Evolutionary conservation across 1,140 invertebrate species (phyloP).

Genomic region (Drosophila albomicans): DNA sequence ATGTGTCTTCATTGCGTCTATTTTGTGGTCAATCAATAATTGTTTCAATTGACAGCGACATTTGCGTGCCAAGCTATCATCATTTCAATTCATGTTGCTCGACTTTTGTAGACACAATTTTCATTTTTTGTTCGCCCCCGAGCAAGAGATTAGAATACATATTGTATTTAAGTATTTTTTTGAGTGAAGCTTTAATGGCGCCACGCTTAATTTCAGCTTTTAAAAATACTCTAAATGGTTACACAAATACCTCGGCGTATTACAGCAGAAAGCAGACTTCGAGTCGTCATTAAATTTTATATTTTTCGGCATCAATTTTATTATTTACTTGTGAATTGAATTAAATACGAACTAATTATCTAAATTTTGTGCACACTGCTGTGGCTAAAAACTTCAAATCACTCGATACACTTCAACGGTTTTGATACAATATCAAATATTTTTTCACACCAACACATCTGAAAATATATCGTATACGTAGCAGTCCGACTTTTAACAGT

Average conservation of each 20-base stretch:
- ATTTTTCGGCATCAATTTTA: constrained; percentile 35
- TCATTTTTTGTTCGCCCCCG: background rate
- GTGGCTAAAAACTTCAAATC: constrained; percentile 20
- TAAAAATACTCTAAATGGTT: constrained; percentile 35
- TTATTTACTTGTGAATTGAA: constrained; percentile 64
- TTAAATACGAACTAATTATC: constrained; percentile 78
- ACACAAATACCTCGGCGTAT: constrained; percentile 22
- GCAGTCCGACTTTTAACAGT: constrained; percentile 12
- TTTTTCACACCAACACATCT: constrained; percentile 20
- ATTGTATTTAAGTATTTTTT: background rate
- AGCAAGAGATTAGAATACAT: background rate
- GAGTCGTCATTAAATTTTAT: constrained; percentile 1
- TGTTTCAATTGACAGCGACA: constrained; percentile 44
- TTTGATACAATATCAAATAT: background rate
- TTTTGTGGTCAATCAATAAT: constrained; percentile 29
- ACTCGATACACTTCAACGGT: constrained; percentile 12
- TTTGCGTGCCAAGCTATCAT: constrained; percentile 32
- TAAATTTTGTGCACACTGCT: constrained; percentile 58
- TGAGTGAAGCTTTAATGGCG: constrained; percentile 17
- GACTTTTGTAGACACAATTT: constrained; percentile 15
- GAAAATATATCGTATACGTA: background rate
- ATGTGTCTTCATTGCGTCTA: constrained; percentile 7
- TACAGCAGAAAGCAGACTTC: constrained; percentile 20
- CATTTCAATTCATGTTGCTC: constrained; percentile 34
- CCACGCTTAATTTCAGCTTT: constrained; percentile 28